These are phyloP conservation scores for Callochromis pleurospilus DNA, from an alignment of 2,113 vertebrate genomes.

Conservation along the genomic window DNA sequence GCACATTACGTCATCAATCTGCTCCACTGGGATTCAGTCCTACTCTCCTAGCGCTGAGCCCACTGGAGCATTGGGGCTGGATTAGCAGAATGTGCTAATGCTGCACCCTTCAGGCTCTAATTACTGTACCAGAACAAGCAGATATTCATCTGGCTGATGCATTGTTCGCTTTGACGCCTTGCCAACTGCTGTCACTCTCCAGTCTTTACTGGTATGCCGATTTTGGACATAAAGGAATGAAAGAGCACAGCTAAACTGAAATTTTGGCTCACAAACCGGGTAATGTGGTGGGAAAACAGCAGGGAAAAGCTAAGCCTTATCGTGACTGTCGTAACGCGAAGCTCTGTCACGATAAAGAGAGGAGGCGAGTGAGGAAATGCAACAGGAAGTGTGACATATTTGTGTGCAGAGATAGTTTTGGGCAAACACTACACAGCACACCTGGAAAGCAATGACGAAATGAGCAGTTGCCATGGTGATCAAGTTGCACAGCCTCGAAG, in stretches of 20 bases:
- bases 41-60: conserved; percentile 30
- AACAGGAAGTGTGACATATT: neutral
- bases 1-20: conserved; percentile 50
- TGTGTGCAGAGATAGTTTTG: conserved; percentile 18
- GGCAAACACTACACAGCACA: conserved; percentile 44
- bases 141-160: conserved; percentile 34
- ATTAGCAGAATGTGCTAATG: conserved; percentile 50
- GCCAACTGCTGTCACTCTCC: neutral
- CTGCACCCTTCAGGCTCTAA: conserved; percentile 50
- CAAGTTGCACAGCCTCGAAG: conserved; percentile 36
- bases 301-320: neutral
- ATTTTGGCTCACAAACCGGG: neutral
- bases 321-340: neutral
- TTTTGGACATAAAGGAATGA: neutral
- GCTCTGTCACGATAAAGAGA: neutral
- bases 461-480: conserved; percentile 64
- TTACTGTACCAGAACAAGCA: conserved; percentile 53
- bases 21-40: conserved; percentile 48
- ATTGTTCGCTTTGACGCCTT: neutral
- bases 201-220: neutral
- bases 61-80: conserved; percentile 28
- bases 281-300: neutral
- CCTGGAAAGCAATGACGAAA: conserved; percentile 48
- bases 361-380: neutral
- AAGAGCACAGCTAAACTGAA: neutral